These are phyloP conservation scores for Drosophila testacea DNA, from an alignment of 2,888 invertebrate species.

Conservation along the genomic window DNA sequence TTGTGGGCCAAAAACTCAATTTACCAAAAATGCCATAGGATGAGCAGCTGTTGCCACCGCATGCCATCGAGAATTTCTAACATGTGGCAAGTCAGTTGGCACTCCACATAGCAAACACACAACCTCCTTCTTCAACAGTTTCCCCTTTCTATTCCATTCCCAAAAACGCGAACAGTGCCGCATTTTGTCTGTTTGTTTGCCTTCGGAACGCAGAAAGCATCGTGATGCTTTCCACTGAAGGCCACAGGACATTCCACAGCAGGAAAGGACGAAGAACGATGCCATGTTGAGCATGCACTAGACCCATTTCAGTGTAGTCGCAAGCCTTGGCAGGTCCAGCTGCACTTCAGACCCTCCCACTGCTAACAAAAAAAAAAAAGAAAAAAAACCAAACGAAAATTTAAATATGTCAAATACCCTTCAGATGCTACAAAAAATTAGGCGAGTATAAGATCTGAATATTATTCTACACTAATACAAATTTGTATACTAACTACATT, in stretches of 20 bases:
- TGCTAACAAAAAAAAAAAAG: neutral
- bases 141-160: neutral
- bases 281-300: conserved; percentile 67
- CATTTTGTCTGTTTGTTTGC: conserved; percentile 65
- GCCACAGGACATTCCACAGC: conserved; percentile 37
- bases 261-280: conserved; percentile 43
- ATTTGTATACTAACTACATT: too few species aligned
- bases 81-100: conserved; percentile 66
- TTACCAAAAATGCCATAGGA: conserved; percentile 46
- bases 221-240: conserved; percentile 12
- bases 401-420: conserved; percentile 19
- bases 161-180: conserved; percentile 34
- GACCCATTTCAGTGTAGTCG: conserved; percentile 55
- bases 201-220: neutral
- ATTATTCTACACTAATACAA: too few species aligned
- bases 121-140: neutral
- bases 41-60: conserved; percentile 42
- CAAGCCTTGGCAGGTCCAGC: neutral
- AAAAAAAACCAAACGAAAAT: conserved; percentile 6
- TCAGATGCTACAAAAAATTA: neutral
- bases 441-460: neutral
- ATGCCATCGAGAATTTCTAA: conserved; percentile 50
- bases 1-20: conserved; percentile 68
- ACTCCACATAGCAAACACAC: conserved; percentile 26
- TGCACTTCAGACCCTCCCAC: conserved; percentile 16